These are phyloP conservation scores for Drosophila paucipuncta DNA, from an alignment of 2,888 invertebrate species.

Conservation along the genomic window DNA sequence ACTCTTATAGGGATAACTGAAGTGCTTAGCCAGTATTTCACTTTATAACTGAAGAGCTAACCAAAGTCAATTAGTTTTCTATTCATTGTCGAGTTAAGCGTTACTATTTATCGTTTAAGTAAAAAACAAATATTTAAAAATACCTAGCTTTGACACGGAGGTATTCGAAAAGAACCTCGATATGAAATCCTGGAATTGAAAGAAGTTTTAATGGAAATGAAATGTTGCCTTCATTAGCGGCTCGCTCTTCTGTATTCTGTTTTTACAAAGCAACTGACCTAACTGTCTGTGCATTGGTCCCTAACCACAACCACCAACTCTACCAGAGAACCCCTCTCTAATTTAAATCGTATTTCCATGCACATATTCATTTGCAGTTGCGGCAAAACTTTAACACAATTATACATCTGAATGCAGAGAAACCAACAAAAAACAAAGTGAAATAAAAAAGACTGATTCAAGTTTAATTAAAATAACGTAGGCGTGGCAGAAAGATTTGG, in stretches of 20 bases:
- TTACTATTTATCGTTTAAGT: neutral
- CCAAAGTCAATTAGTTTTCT: neutral
- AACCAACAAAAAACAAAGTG: constrained; percentile 6
- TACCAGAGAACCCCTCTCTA: neutral
- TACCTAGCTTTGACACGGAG: too few relatives aligned
- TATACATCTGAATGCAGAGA: constrained; percentile 47
- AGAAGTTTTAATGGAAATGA: neutral
- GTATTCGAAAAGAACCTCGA: neutral
- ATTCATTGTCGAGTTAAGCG: neutral
- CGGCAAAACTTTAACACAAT: constrained; percentile 58
- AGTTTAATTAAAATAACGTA: constrained; percentile 71
- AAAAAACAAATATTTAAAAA: neutral
- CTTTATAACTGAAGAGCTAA: neutral
- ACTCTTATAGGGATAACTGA: constrained; percentile 11
- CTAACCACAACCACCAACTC: neutral
- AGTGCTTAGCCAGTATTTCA: constrained; percentile 1
- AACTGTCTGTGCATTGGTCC: constrained; percentile 20
- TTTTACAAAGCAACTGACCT: neutral
- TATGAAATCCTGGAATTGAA: neutral
- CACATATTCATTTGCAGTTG: constrained; percentile 56
- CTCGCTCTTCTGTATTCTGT: neutral
- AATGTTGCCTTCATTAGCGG: neutral
- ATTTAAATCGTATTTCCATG: constrained; percentile 49
- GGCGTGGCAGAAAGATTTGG: constrained; percentile 14
- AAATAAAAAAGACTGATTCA: constrained; percentile 44